Base-by-base conservation (phyloP, 2,113 vertebrate species). In the Accipiter cooperii region DNA sequence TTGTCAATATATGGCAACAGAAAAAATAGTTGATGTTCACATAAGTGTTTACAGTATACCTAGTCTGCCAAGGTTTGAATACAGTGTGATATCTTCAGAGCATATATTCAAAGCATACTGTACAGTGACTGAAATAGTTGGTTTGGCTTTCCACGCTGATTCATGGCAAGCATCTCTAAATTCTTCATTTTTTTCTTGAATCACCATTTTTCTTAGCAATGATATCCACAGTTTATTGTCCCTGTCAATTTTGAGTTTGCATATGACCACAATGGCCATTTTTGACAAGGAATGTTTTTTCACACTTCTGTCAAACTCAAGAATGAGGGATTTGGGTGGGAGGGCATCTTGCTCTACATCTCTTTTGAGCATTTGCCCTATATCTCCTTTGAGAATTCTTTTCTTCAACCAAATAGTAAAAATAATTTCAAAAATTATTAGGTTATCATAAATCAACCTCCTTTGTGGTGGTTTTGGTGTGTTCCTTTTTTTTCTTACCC, bases 261-360 rank as follows among this genome's bases (percentile, higher is more conserved):
- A 10, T 19, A 10, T 24, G 22, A 40, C 13, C 13, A 44, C 12
- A 68, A 49, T 29, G 29, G 13, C 6, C 16, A 16, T 44, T 71
- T 88, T 66, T 58, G 8, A 34, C 13, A 29, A 6, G 2, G 21
- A 68, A 46, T 47, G 17, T 26, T 55, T 74, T 84, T 78, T 34
- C 28, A 83, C 4, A 2, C 31, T n/a, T 70, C 33, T 0, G 0
- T 28, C 9, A 64, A 46, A 34, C 19, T 51, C 25, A 40, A 46
- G 36, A 42, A 51, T 24, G 19, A 58, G 9, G 13, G 11, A 28
- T 51, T 87, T 77, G 9, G 2, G 20, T 65, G n/a, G 3, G 29
- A 69, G 2, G 4, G 4, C 25, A 52, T 46, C 44, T 36, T 58
- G 21, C 20, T 11, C 36, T 40, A 31, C 9, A 13, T 24, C 38